Base-by-base conservation (phyloP, 1,140 invertebrate genomes). In the Ceratosolen solmsi region DNA sequence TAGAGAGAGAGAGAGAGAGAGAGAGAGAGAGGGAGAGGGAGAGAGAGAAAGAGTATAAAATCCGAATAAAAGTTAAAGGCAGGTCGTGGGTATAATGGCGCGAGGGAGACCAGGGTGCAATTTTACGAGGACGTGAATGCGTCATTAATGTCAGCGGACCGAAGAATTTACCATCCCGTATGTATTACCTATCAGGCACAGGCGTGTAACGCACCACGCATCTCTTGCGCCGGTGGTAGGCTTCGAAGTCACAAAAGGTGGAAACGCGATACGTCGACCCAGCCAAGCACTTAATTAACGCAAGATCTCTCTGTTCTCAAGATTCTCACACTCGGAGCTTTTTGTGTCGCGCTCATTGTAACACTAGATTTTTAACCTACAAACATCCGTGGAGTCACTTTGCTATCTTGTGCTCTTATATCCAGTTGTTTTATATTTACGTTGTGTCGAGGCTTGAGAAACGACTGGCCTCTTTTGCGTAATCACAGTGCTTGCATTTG, bases 311-410 rank as follows among this genome's bases (percentile, higher is more conserved):
- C n/a, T n/a, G 41, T 8, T 46, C 41, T 46, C 41, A 46, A 73
- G 1, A 30, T 80, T 56, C 71, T 63, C 78, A 73, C 70, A 73
- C 54, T 71, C 25, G 25, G 25, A 63, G 51, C 27, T 76, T 56
- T 80, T 60, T 70, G 9, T 46, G 38, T 3, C 65, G 30, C 1
- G 27, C n/a, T 20, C 25, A 17, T 7, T 27, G 79, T 80, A 80
- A 80, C 36, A 36, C 51, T 80, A 80, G 79, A 80, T 63, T 80
- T 74, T 80, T 74, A 51, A 68, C 71, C 46, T 74, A 49, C 56
- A 33, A 11, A 33, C 30, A 13, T 68, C 11, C 38, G 1, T 22
- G 27, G 36, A 49, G 13, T 27, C 58, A 38, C 41, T 80, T 80
- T 51, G 54, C n/a, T 71, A 30, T 3, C 41, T 71, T 54, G 9